These are phyloP conservation scores for Pangasius macronema DNA, from an alignment of 2,797 vertebrate genomes.

Conservation along the genomic window DNA sequence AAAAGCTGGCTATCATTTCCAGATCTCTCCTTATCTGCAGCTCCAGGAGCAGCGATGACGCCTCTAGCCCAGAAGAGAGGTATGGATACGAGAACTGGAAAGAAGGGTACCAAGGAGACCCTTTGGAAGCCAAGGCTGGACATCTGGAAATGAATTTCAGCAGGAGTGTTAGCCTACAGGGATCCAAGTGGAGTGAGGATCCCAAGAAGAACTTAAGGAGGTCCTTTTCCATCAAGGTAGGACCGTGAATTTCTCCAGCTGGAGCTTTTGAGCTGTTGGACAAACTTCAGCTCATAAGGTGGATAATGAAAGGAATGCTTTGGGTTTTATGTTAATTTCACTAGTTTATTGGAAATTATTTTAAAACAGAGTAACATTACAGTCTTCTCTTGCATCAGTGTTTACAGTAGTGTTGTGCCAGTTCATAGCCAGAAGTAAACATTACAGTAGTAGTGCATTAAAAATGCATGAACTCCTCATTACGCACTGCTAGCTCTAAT, in stretches of 20 bases:
- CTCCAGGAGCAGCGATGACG: slow-evolving; percentile 79
- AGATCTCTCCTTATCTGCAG: slow-evolving; percentile 90
- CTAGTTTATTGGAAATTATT: background rate
- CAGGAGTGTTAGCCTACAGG: slow-evolving; percentile 40
- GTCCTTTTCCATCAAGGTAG: slow-evolving; percentile 86
- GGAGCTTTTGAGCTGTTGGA: background rate
- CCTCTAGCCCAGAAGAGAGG: slow-evolving; percentile 78
- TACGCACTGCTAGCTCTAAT: background rate
- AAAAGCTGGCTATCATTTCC: slow-evolving; percentile 81
- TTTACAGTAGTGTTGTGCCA: background rate
- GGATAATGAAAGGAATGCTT: background rate
- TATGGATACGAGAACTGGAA: slow-evolving; percentile 59
- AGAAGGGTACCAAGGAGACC: slow-evolving; percentile 60
- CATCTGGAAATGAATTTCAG: slow-evolving; percentile 54
- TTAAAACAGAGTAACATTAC: background rate
- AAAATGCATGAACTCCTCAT: slow-evolving; percentile 18
- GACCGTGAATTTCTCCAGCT: background rate
- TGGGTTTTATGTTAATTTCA: background rate
- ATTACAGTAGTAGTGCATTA: background rate
- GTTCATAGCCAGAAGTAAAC: slow-evolving; percentile 8
- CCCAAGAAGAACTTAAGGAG: slow-evolving; percentile 72
- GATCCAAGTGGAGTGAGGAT: slow-evolving; percentile 54
- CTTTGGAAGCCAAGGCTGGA: slow-evolving; percentile 55
- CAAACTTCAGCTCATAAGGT: background rate
- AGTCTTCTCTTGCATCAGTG: background rate